These are phyloP conservation scores for Scatophagus argus DNA, from an alignment of 2,113 vertebrate species.

Conservation along the genomic window DNA sequence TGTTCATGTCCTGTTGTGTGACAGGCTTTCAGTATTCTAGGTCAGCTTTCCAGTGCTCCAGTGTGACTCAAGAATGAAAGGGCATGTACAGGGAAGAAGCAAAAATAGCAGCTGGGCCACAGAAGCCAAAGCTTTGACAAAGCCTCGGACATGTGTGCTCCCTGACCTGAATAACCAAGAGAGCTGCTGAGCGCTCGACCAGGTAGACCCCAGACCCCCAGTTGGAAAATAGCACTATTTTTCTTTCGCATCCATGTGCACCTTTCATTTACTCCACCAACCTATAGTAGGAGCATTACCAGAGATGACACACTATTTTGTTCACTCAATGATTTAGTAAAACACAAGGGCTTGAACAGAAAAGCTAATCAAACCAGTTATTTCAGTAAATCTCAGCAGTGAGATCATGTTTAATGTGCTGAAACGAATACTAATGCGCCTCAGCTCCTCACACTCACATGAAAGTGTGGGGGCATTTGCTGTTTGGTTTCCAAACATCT, in stretches of 20 bases:
- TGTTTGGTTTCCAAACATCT: constrained; percentile 54
- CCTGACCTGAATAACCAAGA: constrained; percentile 76
- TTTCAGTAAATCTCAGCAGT: constrained; percentile 35
- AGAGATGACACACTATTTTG: not conserved
- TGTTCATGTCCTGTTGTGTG: constrained; percentile 65
- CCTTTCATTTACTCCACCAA: not conserved
- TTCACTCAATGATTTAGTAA: not conserved
- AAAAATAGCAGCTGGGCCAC: constrained; percentile 77
- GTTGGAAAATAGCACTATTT: constrained; percentile 19
- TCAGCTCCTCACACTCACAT: constrained; percentile 1
- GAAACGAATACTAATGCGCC: constrained; percentile 47
- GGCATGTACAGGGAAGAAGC: constrained; percentile 67
- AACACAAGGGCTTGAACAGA: not conserved
- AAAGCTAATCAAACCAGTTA: constrained; percentile 41
- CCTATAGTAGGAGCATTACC: not conserved
- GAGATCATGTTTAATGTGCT: constrained; percentile 61
- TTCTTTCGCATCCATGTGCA: constrained; percentile 27
- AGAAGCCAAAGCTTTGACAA: constrained; percentile 77
- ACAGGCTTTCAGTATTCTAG: constrained; percentile 77
- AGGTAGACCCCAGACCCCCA: constrained; percentile 39
- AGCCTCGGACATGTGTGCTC: constrained; percentile 69
- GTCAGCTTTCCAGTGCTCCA: constrained; percentile 72
- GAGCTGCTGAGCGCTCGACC: constrained; percentile 28
- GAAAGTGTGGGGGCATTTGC: constrained; percentile 36
- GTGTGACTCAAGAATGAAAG: constrained; percentile 77